Base-by-base conservation (phyloP, 1,140 invertebrate genomes). In the Caenorhabditis tropicalis region DNA sequence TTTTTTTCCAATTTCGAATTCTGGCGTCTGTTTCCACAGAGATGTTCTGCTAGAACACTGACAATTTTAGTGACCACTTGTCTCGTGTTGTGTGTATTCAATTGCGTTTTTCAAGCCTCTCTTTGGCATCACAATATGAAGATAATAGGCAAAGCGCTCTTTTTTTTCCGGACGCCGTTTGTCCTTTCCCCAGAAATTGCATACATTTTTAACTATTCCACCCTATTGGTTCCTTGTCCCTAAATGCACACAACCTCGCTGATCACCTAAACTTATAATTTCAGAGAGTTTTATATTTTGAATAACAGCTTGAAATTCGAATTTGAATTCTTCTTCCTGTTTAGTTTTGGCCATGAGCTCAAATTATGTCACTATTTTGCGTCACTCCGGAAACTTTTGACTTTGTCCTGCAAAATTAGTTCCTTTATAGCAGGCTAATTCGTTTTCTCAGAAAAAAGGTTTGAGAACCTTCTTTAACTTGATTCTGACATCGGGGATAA, bases 361-460 rank as follows among this genome's bases (percentile, higher is more conserved):
- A 58, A 58, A 51, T 24, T 74, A 43, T 74, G 65, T 74, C 36
- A 74, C 33, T 2, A 19, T 21, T 74, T 24, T n/a, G n/a, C 65
- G 65, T 74, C 65, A 74, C n/a, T 12, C 36, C 33, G 65, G 65
- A 74, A 74, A 46, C 36, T 21, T 74, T 24, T 21, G 27, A 74
- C 36, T 21, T 43, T 74, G 31, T 60, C 43, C 21, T 43, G 65
- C 36, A 65, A 65, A 65, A 65, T 74, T 74, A 10, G 65, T 12
- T 74, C 33, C 36, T 74, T 74, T 43, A 24, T 43, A 39, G 65
- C 65, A n/a, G 65, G 65, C 36, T 74, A 74, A 74, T 43, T 74
- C 24, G 43, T 19, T 39, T 65, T 65, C 33, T 15, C 31, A n/a
- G 58, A 65, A 65, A 65, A n/a, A 39, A 65, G 16, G 1, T 24